phyloP scores from a whole-genome alignment of 2,113 vertebrate species.

The Phaetusa simplex region DNA sequence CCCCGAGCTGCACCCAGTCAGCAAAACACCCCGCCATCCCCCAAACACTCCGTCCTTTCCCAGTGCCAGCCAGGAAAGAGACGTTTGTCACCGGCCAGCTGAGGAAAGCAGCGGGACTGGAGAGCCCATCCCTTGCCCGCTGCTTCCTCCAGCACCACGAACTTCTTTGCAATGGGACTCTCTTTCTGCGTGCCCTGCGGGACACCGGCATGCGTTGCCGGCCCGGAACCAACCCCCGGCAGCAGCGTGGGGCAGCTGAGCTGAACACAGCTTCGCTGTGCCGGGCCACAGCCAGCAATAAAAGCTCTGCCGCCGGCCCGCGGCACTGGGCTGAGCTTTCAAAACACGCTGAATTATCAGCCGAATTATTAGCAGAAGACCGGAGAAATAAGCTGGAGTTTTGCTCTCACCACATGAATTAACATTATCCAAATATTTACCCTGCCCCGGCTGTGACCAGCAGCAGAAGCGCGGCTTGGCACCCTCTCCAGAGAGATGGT shows the following conservation, averaged over 20 bases:
- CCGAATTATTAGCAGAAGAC: neutral
- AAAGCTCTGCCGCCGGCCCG: neutral
- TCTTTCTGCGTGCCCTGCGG: neutral
- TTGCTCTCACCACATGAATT: neutral
- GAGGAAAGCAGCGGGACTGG: neutral
- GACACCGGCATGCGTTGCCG: accelerated
- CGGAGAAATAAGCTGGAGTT: neutral
- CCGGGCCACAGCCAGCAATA: neutral
- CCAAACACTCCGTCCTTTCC: neutral
- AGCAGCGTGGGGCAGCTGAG: accelerated
- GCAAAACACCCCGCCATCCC: neutral
- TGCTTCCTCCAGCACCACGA: neutral
- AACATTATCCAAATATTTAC: neutral
- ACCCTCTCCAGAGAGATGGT: neutral
- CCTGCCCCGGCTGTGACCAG: neutral
- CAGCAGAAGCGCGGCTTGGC: neutral
- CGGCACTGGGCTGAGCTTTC: neutral
- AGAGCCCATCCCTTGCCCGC: neutral
- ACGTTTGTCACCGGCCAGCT: neutral
- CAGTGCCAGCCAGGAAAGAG: neutral
- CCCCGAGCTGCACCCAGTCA: neutral
- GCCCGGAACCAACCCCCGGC: neutral
- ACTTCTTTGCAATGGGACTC: neutral
- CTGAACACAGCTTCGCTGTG: too few species aligned
- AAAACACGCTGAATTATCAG: neutral